Conservation (phyloP, 2,797 vertebrate species). For the Hoplostethus mediterraneus region DNA sequence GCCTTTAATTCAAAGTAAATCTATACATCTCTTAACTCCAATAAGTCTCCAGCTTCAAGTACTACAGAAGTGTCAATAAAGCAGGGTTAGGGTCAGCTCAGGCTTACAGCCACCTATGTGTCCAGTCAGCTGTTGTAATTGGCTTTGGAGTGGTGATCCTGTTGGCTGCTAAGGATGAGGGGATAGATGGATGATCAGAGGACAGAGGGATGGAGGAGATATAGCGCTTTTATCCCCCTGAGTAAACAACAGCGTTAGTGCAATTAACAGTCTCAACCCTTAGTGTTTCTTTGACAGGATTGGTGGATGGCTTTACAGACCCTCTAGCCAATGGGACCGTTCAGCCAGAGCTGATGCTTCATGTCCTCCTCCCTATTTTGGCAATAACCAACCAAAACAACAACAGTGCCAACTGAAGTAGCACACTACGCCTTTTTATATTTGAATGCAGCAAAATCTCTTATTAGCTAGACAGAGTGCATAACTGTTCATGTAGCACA, state of each 20-base stretch:
- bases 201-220: conserved; percentile 13
- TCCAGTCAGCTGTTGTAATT: conserved; percentile 43
- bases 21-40: not conserved
- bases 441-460: not conserved
- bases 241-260: conserved; percentile 22
- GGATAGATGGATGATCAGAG: conserved; percentile 25
- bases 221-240: conserved; percentile 33
- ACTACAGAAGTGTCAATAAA: conserved; percentile 20
- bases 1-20: conserved; percentile 4
- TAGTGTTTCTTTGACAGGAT: conserved; percentile 9
- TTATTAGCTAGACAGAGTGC: not conserved
- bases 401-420: not conserved
- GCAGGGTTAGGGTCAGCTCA: conserved; percentile 38
- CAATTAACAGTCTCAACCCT: conserved; percentile 33
- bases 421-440: not conserved
- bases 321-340: conserved; percentile 45
- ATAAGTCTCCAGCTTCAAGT: not conserved
- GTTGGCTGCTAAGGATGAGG: conserved; percentile 16
- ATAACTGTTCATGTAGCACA: not conserved
- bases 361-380: not conserved
- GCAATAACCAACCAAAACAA: not conserved
- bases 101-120: conserved; percentile 26
- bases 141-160: conserved; percentile 44
- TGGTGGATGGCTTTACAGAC: conserved; percentile 15
- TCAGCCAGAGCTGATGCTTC: not conserved